A percentile compares a stretch with the other conserved stretches of the same genome.
Conservation (phyloP, 2,888 invertebrate genomes). For the Norana najaformis region DNA sequence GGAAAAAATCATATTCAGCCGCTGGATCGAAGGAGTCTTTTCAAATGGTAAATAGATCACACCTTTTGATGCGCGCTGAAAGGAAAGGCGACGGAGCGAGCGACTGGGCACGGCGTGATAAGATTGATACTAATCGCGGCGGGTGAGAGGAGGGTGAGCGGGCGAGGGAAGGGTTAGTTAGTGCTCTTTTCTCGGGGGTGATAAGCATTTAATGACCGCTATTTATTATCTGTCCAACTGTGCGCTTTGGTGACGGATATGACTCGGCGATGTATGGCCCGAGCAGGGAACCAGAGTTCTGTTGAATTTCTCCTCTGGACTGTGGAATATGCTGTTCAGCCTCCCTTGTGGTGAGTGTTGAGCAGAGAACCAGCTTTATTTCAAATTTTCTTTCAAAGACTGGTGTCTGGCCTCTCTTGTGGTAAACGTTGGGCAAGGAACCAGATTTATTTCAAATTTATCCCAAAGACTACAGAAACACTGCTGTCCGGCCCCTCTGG, state of each 20-base stretch:
- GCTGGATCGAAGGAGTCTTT: background rate
- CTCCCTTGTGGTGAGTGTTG: background rate
- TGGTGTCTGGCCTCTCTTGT: background rate
- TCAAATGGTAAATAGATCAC: background rate
- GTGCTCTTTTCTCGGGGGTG: background rate
- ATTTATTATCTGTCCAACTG: slow-evolving; percentile 4
- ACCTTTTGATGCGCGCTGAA: slow-evolving; percentile 13
- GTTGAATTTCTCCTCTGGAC: background rate
- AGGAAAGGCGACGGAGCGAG: background rate
- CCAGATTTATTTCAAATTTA: background rate
- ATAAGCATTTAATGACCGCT: background rate
- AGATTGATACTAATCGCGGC: slow-evolving; percentile 13
- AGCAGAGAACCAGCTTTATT: background rate
- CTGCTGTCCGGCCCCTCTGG: background rate
- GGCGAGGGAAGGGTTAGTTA: background rate
- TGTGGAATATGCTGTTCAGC: background rate
- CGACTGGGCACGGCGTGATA: background rate
- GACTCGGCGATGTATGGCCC: background rate
- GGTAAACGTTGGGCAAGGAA: background rate
- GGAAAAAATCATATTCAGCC: background rate
- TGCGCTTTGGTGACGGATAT: background rate
- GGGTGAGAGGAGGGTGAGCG: background rate
- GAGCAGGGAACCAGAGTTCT: background rate
- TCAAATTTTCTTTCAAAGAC: background rate
- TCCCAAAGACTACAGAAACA: background rate